Percentiles rank a stretch among this genome's conserved stretches.
phyloP scores from a whole-genome alignment of 2,113 vertebrate genomes.

The Vicugna pacos region DNA sequence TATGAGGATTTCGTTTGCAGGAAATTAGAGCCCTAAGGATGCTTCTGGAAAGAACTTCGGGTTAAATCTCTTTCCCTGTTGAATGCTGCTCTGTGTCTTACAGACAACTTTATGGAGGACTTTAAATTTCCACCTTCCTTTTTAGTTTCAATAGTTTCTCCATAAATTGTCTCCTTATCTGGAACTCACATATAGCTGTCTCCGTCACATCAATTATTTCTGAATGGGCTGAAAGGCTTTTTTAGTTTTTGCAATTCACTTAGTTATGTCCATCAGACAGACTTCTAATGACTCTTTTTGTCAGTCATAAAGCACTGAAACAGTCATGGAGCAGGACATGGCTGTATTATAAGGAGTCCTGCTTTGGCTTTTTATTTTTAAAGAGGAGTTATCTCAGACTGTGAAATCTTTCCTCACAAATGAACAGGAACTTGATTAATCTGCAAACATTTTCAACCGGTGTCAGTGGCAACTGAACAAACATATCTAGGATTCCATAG shows the following conservation, averaged over 20 bases:
- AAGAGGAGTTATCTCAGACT: not conserved
- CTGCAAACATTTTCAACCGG: slow-evolving; percentile 34
- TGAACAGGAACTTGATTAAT: slow-evolving; percentile 35
- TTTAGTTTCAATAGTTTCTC: slow-evolving; percentile 77
- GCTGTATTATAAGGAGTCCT: not conserved
- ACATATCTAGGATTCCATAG: slow-evolving; percentile 41
- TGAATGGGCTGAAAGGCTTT: slow-evolving; percentile 69
- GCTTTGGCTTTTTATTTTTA: slow-evolving; percentile 51
- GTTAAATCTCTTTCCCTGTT: slow-evolving; percentile 66
- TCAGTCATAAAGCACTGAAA: slow-evolving; percentile 72
- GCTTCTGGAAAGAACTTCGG: slow-evolving; percentile 31
- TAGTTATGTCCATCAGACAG: slow-evolving; percentile 76
- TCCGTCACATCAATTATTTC: slow-evolving; percentile 75
- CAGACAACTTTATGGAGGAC: slow-evolving; percentile 69
- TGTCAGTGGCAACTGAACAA: slow-evolving; percentile 20
- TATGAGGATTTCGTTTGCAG: slow-evolving; percentile 69
- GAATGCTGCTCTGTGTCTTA: slow-evolving; percentile 69
- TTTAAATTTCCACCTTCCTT: slow-evolving; percentile 76
- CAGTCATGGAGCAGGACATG: slow-evolving; percentile 27
- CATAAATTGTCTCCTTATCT: slow-evolving; percentile 76
- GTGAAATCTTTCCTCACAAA: not conserved
- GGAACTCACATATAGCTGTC: slow-evolving; percentile 73
- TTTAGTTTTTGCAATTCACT: slow-evolving; percentile 81
- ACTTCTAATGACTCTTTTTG: slow-evolving; percentile 78
- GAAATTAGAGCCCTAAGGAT: slow-evolving; percentile 54